phyloP scores from a whole-genome alignment of 2,888 invertebrate species.

The Bruchidius siliquastri region DNA sequence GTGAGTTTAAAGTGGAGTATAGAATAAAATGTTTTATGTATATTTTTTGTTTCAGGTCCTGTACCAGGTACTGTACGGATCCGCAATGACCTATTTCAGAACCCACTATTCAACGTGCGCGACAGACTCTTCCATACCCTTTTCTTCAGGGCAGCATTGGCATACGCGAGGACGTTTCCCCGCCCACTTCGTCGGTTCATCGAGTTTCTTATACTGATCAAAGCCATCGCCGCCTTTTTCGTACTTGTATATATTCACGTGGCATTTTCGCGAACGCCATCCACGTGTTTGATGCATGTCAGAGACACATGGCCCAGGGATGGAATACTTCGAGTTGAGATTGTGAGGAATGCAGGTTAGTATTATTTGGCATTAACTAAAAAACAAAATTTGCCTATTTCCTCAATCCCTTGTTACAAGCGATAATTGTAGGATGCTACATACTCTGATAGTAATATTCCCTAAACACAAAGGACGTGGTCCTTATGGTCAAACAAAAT shows the following conservation, averaged over 20 bases:
- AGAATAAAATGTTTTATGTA: too few species aligned
- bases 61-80: constrained; percentile 53
- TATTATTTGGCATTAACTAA: too few species aligned
- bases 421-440: too few species aligned
- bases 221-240: constrained; percentile 81
- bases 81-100: constrained; percentile 58
- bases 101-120: constrained; percentile 78
- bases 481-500: too few species aligned
- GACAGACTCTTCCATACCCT: constrained; percentile 92
- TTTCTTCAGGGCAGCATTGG: constrained; percentile 79
- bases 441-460: too few species aligned
- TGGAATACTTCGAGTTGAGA: constrained; percentile 90
- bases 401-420: too few species aligned
- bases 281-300: constrained; percentile 87
- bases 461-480: too few species aligned
- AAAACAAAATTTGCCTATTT: too few species aligned
- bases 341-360: constrained; percentile 60
- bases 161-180: constrained; percentile 88
- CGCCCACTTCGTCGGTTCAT: constrained; percentile 74
- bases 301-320: constrained; percentile 90
- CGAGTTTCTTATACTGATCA: constrained; percentile 76
- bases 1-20: too few species aligned
- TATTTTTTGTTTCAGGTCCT: constrained; percentile 40
- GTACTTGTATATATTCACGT: constrained; percentile 93
- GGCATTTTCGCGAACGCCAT: constrained; percentile 87